phyloP scores from a whole-genome alignment of 2,888 invertebrate genomes.

The Itoplectis maculator region DNA sequence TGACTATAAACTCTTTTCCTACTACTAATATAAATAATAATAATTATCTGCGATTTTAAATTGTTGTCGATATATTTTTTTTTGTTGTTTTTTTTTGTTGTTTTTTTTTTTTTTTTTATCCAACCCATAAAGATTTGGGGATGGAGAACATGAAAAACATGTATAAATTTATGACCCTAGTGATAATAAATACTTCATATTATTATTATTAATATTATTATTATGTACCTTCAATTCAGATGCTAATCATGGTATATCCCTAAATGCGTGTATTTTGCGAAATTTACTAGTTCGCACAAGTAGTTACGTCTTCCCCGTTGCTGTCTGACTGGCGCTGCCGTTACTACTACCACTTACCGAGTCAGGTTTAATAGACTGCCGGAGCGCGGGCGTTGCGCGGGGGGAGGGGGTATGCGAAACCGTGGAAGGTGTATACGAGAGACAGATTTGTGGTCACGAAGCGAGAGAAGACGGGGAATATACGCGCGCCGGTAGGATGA shows the following conservation, averaged over 20 bases:
- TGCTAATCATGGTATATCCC: background rate
- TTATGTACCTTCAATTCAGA: too few relatives aligned
- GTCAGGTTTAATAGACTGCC: background rate
- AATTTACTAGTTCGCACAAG: background rate
- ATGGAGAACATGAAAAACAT: background rate
- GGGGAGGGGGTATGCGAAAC: slow-evolving; percentile 26
- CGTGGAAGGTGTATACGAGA: slow-evolving; percentile 32
- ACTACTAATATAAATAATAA: too few relatives aligned
- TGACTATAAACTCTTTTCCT: too few relatives aligned
- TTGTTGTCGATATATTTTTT: too few relatives aligned
- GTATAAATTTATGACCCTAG: too few relatives aligned
- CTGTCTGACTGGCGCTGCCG: slow-evolving; percentile 5
- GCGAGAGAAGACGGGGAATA: slow-evolving; percentile 55
- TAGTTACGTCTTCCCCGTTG: background rate
- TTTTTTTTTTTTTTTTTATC: background rate
- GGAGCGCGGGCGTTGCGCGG: too few relatives aligned
- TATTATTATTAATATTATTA: too few relatives aligned
- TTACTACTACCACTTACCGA: background rate
- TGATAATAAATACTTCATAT: too few relatives aligned
- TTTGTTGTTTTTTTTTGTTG: too few relatives aligned
- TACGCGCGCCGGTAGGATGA: slow-evolving; percentile 58
- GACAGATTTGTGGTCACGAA: slow-evolving; percentile 50
- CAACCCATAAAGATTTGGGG: background rate
- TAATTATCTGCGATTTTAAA: too few relatives aligned
- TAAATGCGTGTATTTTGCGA: background rate